Conservation (phyloP, 2,113 vertebrate genomes). For the Nestor notabilis region DNA sequence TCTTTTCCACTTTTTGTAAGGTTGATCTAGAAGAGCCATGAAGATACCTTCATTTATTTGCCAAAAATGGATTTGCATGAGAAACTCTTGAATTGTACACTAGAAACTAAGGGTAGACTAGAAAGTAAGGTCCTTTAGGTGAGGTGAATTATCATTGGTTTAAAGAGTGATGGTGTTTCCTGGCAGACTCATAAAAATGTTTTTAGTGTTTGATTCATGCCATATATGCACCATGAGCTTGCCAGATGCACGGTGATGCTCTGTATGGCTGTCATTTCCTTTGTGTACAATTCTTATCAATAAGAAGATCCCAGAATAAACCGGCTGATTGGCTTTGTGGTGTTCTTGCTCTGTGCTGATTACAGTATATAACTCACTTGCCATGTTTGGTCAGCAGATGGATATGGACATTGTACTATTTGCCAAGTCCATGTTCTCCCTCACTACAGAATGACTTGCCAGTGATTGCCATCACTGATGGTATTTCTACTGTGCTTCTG, state of each 20-base stretch:
- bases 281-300: background rate
- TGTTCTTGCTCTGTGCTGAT: background rate
- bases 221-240: background rate
- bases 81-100: background rate
- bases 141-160: background rate
- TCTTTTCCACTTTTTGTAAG: background rate
- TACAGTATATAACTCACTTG: background rate
- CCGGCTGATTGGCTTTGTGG: background rate
- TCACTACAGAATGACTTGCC: background rate
- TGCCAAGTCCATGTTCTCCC: background rate
- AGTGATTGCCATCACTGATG: background rate
- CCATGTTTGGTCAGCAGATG: background rate
- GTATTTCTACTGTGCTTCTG: background rate
- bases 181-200: background rate
- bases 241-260: background rate
- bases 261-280: background rate
- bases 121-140: background rate
- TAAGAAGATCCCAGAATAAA: background rate
- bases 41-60: background rate
- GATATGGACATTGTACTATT: background rate
- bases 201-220: background rate
- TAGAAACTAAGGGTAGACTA: background rate
- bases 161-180: background rate
- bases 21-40: background rate
- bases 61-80: background rate